phyloP scores from a whole-genome alignment of 2,888 invertebrate species.

The Drosophila lacicola region DNA sequence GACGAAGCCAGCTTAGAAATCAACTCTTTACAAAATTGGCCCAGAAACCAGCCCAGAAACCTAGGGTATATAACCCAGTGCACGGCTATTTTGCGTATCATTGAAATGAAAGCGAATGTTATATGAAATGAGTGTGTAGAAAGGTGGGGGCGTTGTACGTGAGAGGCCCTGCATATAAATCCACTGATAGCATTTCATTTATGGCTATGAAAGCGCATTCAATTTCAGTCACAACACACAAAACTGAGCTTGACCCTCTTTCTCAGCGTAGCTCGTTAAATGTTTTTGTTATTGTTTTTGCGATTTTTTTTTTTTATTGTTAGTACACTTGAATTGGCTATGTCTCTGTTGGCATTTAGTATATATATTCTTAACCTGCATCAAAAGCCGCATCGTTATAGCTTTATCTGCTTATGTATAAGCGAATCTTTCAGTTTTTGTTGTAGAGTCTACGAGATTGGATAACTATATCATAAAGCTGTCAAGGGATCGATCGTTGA shows the following conservation, averaged over 20 bases:
- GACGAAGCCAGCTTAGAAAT: slow-evolving; percentile 44
- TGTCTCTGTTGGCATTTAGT: neutral
- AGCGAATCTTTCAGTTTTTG: too few relatives aligned
- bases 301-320: slow-evolving; percentile 7
- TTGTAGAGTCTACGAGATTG: too few relatives aligned
- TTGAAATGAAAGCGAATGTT: slow-evolving; percentile 73
- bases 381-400: neutral
- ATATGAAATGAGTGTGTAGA: slow-evolving; percentile 58
- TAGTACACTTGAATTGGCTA: slow-evolving; percentile 2
- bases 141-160: slow-evolving; percentile 57
- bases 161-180: slow-evolving; percentile 60
- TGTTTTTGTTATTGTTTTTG: slow-evolving; percentile 37
- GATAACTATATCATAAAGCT: too few relatives aligned
- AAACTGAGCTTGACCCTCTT: slow-evolving; percentile 69
- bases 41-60: slow-evolving; percentile 45
- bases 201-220: slow-evolving; percentile 63
- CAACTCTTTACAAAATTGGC: slow-evolving; percentile 8
- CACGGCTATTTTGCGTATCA: slow-evolving; percentile 18
- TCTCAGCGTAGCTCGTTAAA: slow-evolving; percentile 51
- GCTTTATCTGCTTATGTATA: too few relatives aligned
- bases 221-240: slow-evolving; percentile 43
- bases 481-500: too few relatives aligned
- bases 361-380: neutral
- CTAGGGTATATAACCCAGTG: slow-evolving; percentile 24
- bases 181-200: slow-evolving; percentile 51